Evolutionary conservation across 2,888 invertebrate species (phyloP).

Genomic region (Poecilobothrus nobilitatus): DNA sequence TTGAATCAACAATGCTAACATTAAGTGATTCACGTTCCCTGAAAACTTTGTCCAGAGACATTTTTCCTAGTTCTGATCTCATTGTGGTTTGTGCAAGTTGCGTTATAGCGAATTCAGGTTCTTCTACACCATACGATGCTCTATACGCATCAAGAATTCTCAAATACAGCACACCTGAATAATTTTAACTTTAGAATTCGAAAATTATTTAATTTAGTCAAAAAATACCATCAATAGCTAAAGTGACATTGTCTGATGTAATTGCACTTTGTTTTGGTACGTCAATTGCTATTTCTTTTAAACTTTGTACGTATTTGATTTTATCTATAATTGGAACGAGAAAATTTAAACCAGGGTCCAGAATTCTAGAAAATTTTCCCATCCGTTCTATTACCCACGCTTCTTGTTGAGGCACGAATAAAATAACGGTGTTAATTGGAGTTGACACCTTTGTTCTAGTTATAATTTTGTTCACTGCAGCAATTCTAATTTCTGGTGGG

Average conservation of each 20-base stretch:
- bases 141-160: conserved; percentile 88
- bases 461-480: background rate
- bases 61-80: conserved; percentile 97
- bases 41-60: conserved; percentile 92
- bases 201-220: no score
- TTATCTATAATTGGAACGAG: conserved; percentile 84
- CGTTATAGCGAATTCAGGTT: conserved; percentile 98
- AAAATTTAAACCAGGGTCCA: conserved; percentile 91
- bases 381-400: conserved; percentile 97
- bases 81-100: conserved; percentile 99
- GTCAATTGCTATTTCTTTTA: conserved; percentile 99
- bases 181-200: background rate
- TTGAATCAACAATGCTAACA: conserved; percentile 86
- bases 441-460: conserved; percentile 45
- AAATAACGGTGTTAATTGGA: conserved; percentile 83
- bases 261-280: conserved; percentile 98
- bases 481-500: background rate
- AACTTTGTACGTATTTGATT: conserved; percentile 94
- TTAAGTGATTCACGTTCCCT: conserved; percentile 93
- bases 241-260: conserved; percentile 92
- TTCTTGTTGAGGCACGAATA: conserved; percentile 99
- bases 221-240: conserved; percentile 77
- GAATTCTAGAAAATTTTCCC: conserved; percentile 89
- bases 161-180: conserved; percentile 68
- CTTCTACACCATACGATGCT: conserved; percentile 95